Evolutionary conservation across 2,797 vertebrate genomes (phyloP).

Genomic region (Fistularia commersonii): DNA sequence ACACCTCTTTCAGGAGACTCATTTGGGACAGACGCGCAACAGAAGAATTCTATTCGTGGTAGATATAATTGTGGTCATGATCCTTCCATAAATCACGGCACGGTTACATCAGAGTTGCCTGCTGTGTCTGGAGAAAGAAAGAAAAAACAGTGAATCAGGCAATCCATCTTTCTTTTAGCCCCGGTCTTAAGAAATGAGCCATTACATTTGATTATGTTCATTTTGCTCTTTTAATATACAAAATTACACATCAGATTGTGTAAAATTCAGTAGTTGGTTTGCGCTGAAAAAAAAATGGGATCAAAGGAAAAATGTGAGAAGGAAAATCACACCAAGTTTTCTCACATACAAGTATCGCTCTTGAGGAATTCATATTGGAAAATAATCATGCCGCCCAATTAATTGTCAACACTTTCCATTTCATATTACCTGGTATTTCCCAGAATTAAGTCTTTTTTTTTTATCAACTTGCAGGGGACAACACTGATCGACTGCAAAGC

Average conservation of each 20-base stretch:
- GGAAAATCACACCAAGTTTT: background rate
- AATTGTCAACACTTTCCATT: background rate
- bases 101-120: conserved; percentile 37
- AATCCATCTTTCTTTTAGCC: too few species aligned
- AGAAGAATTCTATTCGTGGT: conserved; percentile 53
- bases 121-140: conserved; percentile 1
- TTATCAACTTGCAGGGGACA: background rate
- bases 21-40: conserved; percentile 66
- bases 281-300: too few species aligned
- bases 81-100: conserved; percentile 58
- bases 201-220: too few species aligned
- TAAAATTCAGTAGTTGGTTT: too few species aligned
- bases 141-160: conserved; percentile 17
- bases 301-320: too few species aligned
- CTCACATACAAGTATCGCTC: background rate
- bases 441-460: background rate
- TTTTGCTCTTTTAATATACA: too few species aligned
- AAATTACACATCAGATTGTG: too few species aligned
- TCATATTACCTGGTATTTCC: background rate
- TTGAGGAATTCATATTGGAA: too few species aligned
- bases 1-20: conserved; percentile 63
- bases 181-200: background rate
- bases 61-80: conserved; percentile 76
- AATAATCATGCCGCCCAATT: background rate
- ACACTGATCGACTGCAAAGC: background rate